Base-by-base conservation (phyloP, 2,797 vertebrate genomes). In the Scolopax bukidnonensis region DNA sequence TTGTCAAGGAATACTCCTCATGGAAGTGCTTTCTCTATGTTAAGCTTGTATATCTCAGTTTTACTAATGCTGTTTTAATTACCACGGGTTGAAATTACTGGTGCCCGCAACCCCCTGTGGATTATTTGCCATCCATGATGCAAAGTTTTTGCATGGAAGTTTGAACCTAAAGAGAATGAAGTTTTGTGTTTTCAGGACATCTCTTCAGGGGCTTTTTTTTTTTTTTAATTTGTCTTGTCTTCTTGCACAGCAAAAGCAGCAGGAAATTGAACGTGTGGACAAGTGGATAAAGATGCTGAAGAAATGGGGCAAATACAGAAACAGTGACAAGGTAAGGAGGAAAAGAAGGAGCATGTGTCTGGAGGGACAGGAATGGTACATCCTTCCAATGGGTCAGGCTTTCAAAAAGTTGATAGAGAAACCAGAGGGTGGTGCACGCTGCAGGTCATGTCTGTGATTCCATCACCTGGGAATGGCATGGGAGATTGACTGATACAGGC, bases 241-340 rank as follows among this genome's bases (percentile, higher is more conserved):
- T 92, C 47, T 51, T 45, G 21, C 41, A 83, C 97, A 99, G 99
- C 98, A 98, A 98, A 99, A 99, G 83, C 98, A 98, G 38, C 98
- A 98, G 79, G 99, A 99, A 96, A 97, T 99, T 0, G 98, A 99
- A 93, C 98, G 99, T 1, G 98, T 98, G 92, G 97, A 98, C 93
- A 99, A 99, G 98, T 99, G 99, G 99, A 95, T 99, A 59, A 99
- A 99, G 97, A 99, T 99, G 99, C 97, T 99, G 96, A 98, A 98
- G 97, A 99, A 98, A 61, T 99, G 99, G 99, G 94, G 98, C 53
- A 99, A 99, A 95, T 99, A 99, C 96, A 98, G 96, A 91, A 98
- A 97, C 97, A 98, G 98, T 84, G 98, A 99, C 54, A 98, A 98
- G 98, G 99, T 99, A 89, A 97, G 71, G 30, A 76, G 73, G n/a